These are phyloP conservation scores for Anneissia japonica DNA, from an alignment of 35 echinoderm and acorn worm genomes.

Conservation along the genomic window DNA sequence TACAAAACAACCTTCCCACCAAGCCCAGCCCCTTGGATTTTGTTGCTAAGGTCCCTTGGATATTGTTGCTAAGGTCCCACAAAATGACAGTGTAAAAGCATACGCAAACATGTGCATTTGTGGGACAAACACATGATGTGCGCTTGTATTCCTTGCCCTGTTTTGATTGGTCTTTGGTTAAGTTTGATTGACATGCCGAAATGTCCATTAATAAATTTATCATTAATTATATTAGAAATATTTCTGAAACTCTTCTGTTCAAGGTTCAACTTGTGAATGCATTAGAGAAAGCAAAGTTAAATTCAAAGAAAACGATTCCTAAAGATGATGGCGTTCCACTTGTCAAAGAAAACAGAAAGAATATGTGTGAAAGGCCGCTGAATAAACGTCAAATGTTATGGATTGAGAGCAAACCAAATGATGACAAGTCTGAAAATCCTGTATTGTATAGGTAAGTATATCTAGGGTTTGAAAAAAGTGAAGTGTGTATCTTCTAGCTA, in stretches of 20 bases:
- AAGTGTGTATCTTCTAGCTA: too few species aligned
- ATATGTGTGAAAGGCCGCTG: conserved; percentile 84
- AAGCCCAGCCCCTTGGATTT: too few species aligned
- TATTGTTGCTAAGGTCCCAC: too few species aligned
- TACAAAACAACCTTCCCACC: too few species aligned
- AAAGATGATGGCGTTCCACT: conserved; percentile 53
- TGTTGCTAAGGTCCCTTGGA: too few species aligned
- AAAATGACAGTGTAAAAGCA: too few species aligned
- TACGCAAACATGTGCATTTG: too few species aligned
- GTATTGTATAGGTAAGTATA: conserved; percentile 69
- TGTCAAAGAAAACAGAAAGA: conserved; percentile 60
- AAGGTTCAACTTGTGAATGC: conserved; percentile 85
- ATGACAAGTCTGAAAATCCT: conserved; percentile 80
- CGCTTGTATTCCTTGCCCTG: not conserved
- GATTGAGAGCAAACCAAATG: conserved; percentile 90
- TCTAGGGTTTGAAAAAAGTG: too few species aligned
- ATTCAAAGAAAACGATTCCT: conserved; percentile 22
- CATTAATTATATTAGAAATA: too few species aligned
- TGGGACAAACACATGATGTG: too few species aligned
- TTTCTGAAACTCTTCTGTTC: not conserved
- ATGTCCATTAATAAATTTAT: not conserved
- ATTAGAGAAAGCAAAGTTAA: conserved; percentile 56
- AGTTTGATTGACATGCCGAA: not conserved
- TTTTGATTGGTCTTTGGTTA: not conserved
- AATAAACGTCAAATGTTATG: conserved; percentile 52